Conservation (phyloP, 1,140 invertebrate species). For the Platyscapa corneri region DNA sequence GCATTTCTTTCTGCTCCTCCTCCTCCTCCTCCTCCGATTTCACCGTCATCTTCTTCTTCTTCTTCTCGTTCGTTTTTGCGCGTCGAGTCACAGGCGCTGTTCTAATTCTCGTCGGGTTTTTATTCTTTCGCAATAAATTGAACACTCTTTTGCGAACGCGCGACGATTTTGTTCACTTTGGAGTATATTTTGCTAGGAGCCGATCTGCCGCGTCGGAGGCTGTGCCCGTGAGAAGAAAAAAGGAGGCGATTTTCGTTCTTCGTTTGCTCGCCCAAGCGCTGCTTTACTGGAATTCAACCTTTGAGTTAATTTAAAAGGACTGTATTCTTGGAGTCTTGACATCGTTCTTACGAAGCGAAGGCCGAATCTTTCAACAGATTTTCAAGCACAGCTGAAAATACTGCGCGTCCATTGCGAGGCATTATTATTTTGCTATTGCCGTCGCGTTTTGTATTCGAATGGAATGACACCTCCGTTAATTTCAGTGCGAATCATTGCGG, state of each 20-base stretch:
- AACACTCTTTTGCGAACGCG: constrained; percentile 8
- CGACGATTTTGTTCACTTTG: constrained; percentile 31
- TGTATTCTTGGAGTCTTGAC: neutral
- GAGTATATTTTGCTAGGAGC: neutral
- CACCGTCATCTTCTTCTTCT: neutral
- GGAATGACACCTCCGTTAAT: too few species aligned
- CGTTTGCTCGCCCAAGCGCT: neutral
- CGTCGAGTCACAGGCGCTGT: neutral
- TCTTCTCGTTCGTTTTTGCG: neutral
- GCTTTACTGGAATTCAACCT: neutral
- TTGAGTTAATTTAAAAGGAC: constrained; percentile 1
- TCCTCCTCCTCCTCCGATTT: neutral
- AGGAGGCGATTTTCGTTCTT: neutral
- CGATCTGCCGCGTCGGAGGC: neutral
- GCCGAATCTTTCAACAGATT: neutral
- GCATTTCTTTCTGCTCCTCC: neutral
- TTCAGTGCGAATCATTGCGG: too few species aligned
- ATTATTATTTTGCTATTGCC: neutral
- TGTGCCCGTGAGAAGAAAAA: neutral
- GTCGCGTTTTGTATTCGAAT: too few species aligned
- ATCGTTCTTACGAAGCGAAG: neutral
- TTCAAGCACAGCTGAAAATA: neutral
- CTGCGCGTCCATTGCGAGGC: too few species aligned
- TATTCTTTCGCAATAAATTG: constrained; percentile 6
- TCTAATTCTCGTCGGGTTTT: constrained; percentile 15